Conservation (phyloP, 2,113 vertebrate species). For the Aix galericulata region DNA sequence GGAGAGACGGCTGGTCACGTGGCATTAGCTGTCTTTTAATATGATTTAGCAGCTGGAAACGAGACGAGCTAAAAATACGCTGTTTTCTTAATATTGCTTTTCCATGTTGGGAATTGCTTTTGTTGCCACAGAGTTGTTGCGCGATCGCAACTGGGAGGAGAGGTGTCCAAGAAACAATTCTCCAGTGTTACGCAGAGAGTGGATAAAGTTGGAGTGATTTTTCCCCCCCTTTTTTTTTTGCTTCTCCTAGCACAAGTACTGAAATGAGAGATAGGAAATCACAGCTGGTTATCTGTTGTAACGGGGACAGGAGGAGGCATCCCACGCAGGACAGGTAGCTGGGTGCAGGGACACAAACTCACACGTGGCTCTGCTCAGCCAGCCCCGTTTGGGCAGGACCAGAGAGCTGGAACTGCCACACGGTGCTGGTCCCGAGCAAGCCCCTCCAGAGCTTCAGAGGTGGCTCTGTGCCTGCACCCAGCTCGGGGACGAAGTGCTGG, state of each 20-base stretch:
- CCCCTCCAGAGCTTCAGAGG: not conserved
- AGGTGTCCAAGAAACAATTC: slow-evolving; percentile 59
- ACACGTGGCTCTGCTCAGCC: not conserved
- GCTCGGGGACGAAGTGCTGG: not conserved
- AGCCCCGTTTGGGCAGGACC: not conserved
- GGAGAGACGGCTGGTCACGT: slow-evolving; percentile 32
- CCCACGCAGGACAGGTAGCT: rapidly evolving
- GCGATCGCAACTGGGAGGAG: slow-evolving; percentile 14
- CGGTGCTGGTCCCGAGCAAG: rapidly evolving
- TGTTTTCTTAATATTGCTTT: slow-evolving; percentile 64
- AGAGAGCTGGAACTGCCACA: not conserved
- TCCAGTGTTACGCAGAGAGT: not conserved
- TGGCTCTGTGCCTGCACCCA: not conserved
- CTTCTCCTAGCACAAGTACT: not conserved
- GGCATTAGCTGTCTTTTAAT: slow-evolving; percentile 53
- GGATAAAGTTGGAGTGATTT: slow-evolving; percentile 12
- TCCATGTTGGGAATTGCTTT: slow-evolving; percentile 68
- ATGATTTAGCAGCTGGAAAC: slow-evolving; percentile 64
- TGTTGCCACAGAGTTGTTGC: slow-evolving; percentile 49
- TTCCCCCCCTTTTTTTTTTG: not conserved
- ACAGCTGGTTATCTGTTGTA: not conserved
- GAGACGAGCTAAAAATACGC: slow-evolving; percentile 62
- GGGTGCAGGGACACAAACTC: not conserved
- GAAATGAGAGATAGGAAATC: not conserved
- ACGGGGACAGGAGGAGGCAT: not conserved